Evolutionary conservation across 2,888 invertebrate species (phyloP).

Genomic region (Arctia plantaginis): DNA sequence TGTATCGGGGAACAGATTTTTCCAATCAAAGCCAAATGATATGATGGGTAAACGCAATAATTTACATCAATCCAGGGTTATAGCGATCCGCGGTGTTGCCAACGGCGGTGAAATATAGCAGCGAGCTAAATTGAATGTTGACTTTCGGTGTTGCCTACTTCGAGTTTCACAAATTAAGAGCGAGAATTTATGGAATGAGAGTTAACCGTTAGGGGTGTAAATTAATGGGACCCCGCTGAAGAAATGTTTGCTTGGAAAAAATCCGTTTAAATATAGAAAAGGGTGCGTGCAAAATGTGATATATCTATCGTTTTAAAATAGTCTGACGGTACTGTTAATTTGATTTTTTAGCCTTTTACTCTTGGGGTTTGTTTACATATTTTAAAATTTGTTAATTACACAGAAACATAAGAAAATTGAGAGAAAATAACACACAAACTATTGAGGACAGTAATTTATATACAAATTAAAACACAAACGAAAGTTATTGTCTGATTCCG

Average conservation of each 20-base stretch:
- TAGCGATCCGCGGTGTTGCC: conserved; percentile 41
- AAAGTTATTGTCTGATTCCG: too few relatives aligned
- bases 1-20: conserved; percentile 26
- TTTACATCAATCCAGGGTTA: conserved; percentile 43
- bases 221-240: conserved; percentile 38
- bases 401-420: background rate
- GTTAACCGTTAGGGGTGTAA: conserved; percentile 36
- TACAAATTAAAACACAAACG: too few relatives aligned
- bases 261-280: conserved; percentile 7
- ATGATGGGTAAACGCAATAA: conserved; percentile 46
- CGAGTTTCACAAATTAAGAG: conserved; percentile 49
- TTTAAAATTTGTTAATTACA: background rate
- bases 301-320: background rate
- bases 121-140: conserved; percentile 51
- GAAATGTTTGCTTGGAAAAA: conserved; percentile 18
- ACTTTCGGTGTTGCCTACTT: conserved; percentile 49
- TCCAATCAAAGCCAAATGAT: conserved; percentile 48
- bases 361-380: background rate
- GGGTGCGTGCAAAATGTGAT: background rate
- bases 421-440: background rate
- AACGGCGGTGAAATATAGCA: conserved; percentile 48
- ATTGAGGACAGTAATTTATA: too few relatives aligned
- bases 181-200: conserved; percentile 51
- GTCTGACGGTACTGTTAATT: background rate
- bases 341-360: background rate